Evolutionary conservation across 2,888 invertebrate species (phyloP).

Genomic region (Axea sp.): DNA sequence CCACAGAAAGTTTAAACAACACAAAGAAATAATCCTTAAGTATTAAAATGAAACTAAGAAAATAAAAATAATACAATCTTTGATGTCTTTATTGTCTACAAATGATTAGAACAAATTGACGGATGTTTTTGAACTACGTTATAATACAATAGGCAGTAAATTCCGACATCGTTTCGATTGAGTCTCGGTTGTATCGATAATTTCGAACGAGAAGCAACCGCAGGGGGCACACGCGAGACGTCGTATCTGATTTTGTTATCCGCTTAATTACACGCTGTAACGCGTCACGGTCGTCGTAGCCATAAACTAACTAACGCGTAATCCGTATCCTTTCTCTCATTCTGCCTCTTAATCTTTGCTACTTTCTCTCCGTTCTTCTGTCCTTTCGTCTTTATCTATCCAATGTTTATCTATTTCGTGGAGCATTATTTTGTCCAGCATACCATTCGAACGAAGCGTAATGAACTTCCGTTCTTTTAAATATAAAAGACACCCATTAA

Average conservation of each 20-base stretch:
- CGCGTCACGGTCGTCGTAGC: slow-evolving; percentile 69
- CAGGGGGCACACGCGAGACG: slow-evolving; percentile 72
- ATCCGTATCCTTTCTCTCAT: slow-evolving; percentile 72
- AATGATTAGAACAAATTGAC: slow-evolving; percentile 25
- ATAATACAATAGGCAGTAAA: slow-evolving; percentile 26
- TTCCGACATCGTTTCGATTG: slow-evolving; percentile 52
- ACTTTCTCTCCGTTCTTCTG: slow-evolving; percentile 63
- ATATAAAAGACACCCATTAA: slow-evolving; percentile 56
- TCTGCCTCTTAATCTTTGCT: slow-evolving; percentile 61
- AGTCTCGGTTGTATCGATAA: slow-evolving; percentile 64
- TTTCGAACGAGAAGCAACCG: slow-evolving; percentile 63
- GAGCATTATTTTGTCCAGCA: slow-evolving; percentile 41
- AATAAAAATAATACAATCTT: no score
- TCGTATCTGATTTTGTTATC: slow-evolving; percentile 77
- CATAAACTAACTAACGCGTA: slow-evolving; percentile 72
- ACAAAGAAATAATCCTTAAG: no score
- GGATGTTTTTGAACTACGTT: slow-evolving; percentile 7
- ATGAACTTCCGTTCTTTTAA: slow-evolving; percentile 56
- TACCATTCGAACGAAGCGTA: slow-evolving; percentile 23
- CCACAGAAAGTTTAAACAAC: no score
- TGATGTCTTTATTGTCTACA: slow-evolving; percentile 1
- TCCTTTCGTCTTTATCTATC: slow-evolving; percentile 60
- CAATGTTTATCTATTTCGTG: slow-evolving; percentile 51
- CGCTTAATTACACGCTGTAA: slow-evolving; percentile 77
- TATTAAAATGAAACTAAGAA: no score